Conservation (phyloP, 2,888 invertebrate genomes). For the Chloroclystis v-ata region DNA sequence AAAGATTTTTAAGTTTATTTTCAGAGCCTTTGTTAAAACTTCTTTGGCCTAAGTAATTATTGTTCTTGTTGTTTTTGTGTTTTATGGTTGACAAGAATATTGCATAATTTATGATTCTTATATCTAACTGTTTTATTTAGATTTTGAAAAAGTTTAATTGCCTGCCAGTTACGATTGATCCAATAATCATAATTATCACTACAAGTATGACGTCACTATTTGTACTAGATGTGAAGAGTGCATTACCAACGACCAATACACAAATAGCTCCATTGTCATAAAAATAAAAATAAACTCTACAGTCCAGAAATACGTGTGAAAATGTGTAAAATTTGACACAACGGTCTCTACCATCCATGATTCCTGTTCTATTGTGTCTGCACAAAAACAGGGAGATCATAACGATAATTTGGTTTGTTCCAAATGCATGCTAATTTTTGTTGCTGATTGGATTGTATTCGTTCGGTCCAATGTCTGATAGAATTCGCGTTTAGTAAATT, state of each 20-base stretch:
- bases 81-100: too few relatives aligned
- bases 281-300: constrained; percentile 12
- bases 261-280: constrained; percentile 27
- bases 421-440: constrained; percentile 33
- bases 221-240: constrained; percentile 9
- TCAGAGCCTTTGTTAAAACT: too few relatives aligned
- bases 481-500: constrained; percentile 27
- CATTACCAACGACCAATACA: constrained; percentile 27
- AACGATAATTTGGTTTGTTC: constrained; percentile 44
- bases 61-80: too few relatives aligned
- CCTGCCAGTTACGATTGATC: too few relatives aligned
- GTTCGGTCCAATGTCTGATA: constrained; percentile 26
- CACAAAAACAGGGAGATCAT: constrained; percentile 51
- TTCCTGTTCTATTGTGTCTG: constrained; percentile 70
- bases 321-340: constrained; percentile 6
- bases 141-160: too few relatives aligned
- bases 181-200: too few relatives aligned
- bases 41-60: too few relatives aligned
- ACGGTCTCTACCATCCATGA: constrained; percentile 46
- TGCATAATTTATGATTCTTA: too few relatives aligned
- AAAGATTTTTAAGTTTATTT: too few relatives aligned
- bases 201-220: too few relatives aligned
- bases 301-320: constrained; percentile 10
- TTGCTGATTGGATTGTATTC: constrained; percentile 4
- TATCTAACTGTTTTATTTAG: too few relatives aligned